These are phyloP conservation scores for Plutella xylostella DNA, from an alignment of 2,888 invertebrate species.

Conservation along the genomic window DNA sequence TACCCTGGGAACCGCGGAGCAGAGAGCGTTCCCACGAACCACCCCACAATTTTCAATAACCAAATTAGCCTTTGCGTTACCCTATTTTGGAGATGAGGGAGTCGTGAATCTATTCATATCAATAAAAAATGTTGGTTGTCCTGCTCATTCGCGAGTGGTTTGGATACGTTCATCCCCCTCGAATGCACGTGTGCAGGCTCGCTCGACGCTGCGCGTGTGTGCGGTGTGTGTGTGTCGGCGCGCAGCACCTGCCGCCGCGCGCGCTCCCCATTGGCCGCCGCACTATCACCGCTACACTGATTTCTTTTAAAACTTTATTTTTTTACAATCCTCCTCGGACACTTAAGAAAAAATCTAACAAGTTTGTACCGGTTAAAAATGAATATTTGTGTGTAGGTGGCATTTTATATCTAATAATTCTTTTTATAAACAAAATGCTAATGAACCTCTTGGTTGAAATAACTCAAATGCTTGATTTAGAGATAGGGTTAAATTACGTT, in stretches of 20 bases:
- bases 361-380: slow-evolving; percentile 61
- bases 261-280: slow-evolving; percentile 59
- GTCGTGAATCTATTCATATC: slow-evolving; percentile 67
- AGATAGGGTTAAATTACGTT: slow-evolving; percentile 27
- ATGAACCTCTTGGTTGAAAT: slow-evolving; percentile 40
- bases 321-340: slow-evolving; percentile 61
- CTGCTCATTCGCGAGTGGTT: slow-evolving; percentile 27
- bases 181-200: slow-evolving; percentile 70
- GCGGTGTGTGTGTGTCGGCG: slow-evolving; percentile 44
- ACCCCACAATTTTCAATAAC: slow-evolving; percentile 72
- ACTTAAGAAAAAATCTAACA: slow-evolving; percentile 58
- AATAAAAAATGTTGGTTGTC: slow-evolving; percentile 58
- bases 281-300: slow-evolving; percentile 68
- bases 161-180: slow-evolving; percentile 57
- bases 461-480: slow-evolving; percentile 27
- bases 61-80: slow-evolving; percentile 72
- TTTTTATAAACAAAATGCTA: slow-evolving; percentile 57
- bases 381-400: slow-evolving; percentile 65
- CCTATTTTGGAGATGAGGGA: slow-evolving; percentile 70
- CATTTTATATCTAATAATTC: slow-evolving; percentile 49
- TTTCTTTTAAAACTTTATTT: slow-evolving; percentile 62
- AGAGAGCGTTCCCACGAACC: slow-evolving; percentile 76
- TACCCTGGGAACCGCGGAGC: slow-evolving; percentile 75
- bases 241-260: slow-evolving; percentile 59
- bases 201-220: slow-evolving; percentile 47